These are phyloP conservation scores for Anguilla marmorata DNA, from an alignment of 2,797 vertebrate genomes.

Conservation along the genomic window DNA sequence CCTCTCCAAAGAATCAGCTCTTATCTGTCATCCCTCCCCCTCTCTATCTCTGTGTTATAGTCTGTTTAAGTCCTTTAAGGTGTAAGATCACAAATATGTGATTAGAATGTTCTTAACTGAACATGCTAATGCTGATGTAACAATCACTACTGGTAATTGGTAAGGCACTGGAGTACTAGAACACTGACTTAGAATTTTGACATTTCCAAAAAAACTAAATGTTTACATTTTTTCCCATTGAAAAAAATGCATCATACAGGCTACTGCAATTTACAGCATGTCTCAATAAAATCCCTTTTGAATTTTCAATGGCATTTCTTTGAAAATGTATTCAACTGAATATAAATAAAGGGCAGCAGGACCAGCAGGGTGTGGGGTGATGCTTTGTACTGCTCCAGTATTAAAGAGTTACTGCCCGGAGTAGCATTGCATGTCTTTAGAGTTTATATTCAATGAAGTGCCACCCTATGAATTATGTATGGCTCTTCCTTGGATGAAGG, in stretches of 20 bases:
- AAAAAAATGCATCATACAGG: too few species aligned
- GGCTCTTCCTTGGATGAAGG: slow-evolving; percentile 37
- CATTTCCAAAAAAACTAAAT: too few species aligned
- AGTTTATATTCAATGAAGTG: slow-evolving; percentile 37
- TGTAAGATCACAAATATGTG: too few species aligned
- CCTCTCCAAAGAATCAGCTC: neutral
- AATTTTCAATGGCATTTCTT: neutral
- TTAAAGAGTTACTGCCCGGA: slow-evolving; percentile 27
- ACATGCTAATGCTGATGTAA: too few species aligned
- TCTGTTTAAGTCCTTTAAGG: neutral
- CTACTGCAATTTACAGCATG: neutral
- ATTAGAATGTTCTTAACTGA: too few species aligned
- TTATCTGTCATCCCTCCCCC: neutral
- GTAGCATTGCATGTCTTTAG: slow-evolving; percentile 29
- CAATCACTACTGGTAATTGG: too few species aligned
- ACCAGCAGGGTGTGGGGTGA: neutral
- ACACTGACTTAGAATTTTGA: too few species aligned
- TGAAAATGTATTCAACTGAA: neutral
- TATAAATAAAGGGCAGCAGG: neutral
- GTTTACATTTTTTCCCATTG: too few species aligned
- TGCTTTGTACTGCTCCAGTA: neutral
- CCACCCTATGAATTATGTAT: slow-evolving; percentile 45
- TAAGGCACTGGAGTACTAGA: too few species aligned
- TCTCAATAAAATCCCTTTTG: neutral
- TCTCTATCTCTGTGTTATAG: neutral